Evolutionary conservation across 37 sponge, comb jelly and placozoan genomes (phyloP).

Genomic region (Aphrocallistes beatrix): DNA sequence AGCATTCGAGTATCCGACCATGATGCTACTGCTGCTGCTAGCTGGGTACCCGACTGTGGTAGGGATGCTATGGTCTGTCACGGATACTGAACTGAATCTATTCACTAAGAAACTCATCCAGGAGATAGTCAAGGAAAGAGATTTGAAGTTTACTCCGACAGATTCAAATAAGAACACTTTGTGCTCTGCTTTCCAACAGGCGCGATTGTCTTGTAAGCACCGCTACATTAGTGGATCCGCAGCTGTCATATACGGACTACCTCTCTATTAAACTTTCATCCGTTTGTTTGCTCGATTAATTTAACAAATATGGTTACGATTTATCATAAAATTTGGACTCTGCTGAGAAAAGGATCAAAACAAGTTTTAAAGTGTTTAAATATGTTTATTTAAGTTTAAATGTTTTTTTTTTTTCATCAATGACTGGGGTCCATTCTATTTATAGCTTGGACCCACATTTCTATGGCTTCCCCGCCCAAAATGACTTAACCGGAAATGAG

Average conservation of each 20-base stretch:
- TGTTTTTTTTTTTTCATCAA: no score
- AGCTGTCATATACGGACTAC: constrained; percentile 9
- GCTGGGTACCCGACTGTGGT: neutral
- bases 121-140: neutral
- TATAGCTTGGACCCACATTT: no score
- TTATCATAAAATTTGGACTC: no score
- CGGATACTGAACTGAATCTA: neutral
- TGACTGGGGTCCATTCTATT: no score
- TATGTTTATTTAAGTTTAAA: no score
- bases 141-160: neutral
- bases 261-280: neutral
- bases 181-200: neutral
- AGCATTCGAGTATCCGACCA: neutral
- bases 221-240: neutral
- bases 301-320: no score
- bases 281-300: neutral
- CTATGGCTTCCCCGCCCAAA: no score
- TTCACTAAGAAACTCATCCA: neutral
- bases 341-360: neutral
- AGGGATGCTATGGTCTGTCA: neutral
- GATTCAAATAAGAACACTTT: neutral
- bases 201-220: neutral
- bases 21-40: neutral
- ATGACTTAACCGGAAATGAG: no score
- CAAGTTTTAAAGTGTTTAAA: no score